phyloP scores from a whole-genome alignment of 2,797 vertebrate genomes.

The Falco peregrinus region DNA sequence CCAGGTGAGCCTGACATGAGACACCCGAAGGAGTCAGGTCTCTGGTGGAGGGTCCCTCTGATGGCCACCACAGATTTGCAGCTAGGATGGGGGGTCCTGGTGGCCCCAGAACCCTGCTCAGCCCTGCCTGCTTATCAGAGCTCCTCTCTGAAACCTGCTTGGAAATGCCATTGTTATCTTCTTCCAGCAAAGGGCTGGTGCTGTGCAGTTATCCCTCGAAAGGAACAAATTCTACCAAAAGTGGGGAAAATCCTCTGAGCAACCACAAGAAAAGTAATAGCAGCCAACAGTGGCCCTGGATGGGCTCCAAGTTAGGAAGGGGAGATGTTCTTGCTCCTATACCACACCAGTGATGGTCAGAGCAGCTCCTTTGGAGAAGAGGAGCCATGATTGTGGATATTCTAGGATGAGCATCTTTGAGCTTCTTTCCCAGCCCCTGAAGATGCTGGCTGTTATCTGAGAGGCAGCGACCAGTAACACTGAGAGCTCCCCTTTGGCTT shows the following conservation, averaged over 20 bases:
- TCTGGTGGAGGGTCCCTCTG: background rate
- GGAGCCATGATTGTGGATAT: background rate
- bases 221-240: background rate
- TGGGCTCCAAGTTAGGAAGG: background rate
- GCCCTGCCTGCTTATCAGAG: background rate
- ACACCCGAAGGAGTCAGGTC: background rate
- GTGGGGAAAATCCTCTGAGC: background rate
- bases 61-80: fast-evolving
- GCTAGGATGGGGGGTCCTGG: background rate
- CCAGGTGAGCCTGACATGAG: fast-evolving
- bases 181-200: background rate
- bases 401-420: background rate
- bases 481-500: background rate
- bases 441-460: background rate
- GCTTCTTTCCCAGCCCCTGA: background rate
- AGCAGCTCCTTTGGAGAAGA: background rate
- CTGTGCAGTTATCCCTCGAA: background rate
- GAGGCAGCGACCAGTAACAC: fast-evolving
- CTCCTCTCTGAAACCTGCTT: background rate
- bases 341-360: background rate
- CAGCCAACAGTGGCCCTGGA: background rate
- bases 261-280: no score
- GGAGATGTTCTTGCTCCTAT: background rate
- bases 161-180: background rate
- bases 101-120: background rate